A percentile compares a stretch with the other conserved stretches of the same genome.
Conservation (phyloP, 2,888 invertebrate species). For the Drosophila kokeensis region DNA sequence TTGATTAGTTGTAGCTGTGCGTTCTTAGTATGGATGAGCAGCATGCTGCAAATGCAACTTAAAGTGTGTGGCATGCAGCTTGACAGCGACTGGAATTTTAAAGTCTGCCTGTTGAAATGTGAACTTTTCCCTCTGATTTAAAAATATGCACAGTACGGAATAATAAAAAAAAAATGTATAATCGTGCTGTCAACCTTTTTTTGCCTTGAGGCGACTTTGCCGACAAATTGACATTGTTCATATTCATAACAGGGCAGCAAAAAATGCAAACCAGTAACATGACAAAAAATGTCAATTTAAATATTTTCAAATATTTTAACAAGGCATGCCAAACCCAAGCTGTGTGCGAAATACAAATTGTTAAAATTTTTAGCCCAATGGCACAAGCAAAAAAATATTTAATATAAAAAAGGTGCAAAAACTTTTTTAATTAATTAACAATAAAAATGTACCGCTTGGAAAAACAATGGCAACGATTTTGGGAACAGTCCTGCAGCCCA, state of each 20-base stretch:
- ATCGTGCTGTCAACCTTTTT: slow-evolving; percentile 29
- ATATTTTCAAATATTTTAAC: slow-evolving; percentile 81
- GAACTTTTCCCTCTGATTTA: slow-evolving; percentile 15
- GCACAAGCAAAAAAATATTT: slow-evolving; percentile 25
- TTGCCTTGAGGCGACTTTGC: slow-evolving; percentile 54
- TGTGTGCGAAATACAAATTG: slow-evolving; percentile 78
- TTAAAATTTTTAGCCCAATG: slow-evolving; percentile 56
- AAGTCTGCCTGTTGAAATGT: slow-evolving; percentile 38
- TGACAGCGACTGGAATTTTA: slow-evolving; percentile 58
- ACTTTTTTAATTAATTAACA: slow-evolving; percentile 75
- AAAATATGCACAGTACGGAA: not conserved
- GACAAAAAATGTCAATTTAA: slow-evolving; percentile 82
- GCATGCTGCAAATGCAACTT: slow-evolving; percentile 64
- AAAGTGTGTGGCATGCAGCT: slow-evolving; percentile 56
- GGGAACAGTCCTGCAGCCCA: not conserved
- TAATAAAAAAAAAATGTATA: slow-evolving; percentile 8
- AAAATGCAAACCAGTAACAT: slow-evolving; percentile 34
- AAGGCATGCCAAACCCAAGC: slow-evolving; percentile 50
- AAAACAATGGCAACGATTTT: slow-evolving; percentile 35
- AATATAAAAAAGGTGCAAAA: slow-evolving; percentile 58
- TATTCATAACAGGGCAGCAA: slow-evolving; percentile 54
- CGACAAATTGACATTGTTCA: slow-evolving; percentile 73
- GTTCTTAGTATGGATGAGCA: slow-evolving; percentile 11
- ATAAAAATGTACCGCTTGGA: slow-evolving; percentile 8
- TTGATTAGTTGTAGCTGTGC: slow-evolving; percentile 73